These are phyloP conservation scores for Orthosia gracilis DNA, from an alignment of 2,888 invertebrate species.

Conservation along the genomic window DNA sequence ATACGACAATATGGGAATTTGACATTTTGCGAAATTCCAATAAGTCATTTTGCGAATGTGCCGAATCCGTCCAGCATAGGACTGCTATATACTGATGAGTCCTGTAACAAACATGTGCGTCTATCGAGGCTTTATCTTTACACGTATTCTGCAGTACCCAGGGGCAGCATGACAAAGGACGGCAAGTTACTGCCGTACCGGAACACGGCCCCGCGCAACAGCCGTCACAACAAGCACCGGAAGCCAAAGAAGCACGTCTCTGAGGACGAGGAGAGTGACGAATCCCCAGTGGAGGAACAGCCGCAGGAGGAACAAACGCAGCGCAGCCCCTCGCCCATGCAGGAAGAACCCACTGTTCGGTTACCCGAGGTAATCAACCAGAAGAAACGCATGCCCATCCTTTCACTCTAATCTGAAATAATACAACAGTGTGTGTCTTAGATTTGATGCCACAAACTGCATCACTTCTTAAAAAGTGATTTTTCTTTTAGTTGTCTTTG, in stretches of 20 bases:
- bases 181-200: conserved; percentile 70
- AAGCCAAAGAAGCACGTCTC: conserved; percentile 76
- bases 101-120: not conserved
- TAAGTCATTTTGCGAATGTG: too few relatives aligned
- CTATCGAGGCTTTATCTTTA: too few relatives aligned
- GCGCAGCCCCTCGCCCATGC: conserved; percentile 88
- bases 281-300: conserved; percentile 75
- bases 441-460: not conserved
- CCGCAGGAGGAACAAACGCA: conserved; percentile 69
- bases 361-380: conserved; percentile 90
- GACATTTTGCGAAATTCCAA: too few relatives aligned
- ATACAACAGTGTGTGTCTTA: not conserved
- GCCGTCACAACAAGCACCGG: conserved; percentile 61
- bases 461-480: not conserved
- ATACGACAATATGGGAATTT: too few relatives aligned
- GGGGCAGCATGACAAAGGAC: conserved; percentile 69
- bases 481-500: too few relatives aligned
- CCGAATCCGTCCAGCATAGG: too few relatives aligned
- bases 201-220: conserved; percentile 66
- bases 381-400: not conserved
- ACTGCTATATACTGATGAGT: not conserved
- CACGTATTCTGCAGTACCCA: conserved; percentile 49
- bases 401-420: not conserved
- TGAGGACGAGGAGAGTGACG: conserved; percentile 82
- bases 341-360: conserved; percentile 92